Evolutionary conservation across 2,888 invertebrate genomes (phyloP).

Genomic region (Brachylomia viminalis): DNA sequence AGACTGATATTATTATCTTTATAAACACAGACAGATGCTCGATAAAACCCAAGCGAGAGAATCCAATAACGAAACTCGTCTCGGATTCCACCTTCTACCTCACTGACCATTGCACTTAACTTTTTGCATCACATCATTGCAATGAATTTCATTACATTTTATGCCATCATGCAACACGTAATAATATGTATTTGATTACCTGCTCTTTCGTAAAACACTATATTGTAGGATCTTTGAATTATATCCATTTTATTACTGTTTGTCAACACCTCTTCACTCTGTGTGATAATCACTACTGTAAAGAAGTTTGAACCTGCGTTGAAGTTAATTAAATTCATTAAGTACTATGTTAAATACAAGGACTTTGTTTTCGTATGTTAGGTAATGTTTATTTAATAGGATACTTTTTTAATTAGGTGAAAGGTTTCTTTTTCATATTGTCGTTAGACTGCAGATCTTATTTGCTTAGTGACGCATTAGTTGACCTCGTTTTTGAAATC

Average conservation of each 20-base stretch:
- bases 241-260: slow-evolving; percentile 75
- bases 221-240: slow-evolving; percentile 76
- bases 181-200: slow-evolving; percentile 74
- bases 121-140: slow-evolving; percentile 27
- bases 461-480: not conserved
- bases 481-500: not conserved
- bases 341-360: slow-evolving; percentile 17
- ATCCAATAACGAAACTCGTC: not conserved
- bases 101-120: slow-evolving; percentile 31
- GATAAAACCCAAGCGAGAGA: not conserved
- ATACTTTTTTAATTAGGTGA: not conserved
- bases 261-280: slow-evolving; percentile 43
- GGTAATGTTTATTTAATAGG: slow-evolving; percentile 13
- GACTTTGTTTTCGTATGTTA: slow-evolving; percentile 22
- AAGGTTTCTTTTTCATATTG: not conserved
- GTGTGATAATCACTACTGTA: slow-evolving; percentile 19
- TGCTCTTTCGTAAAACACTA: slow-evolving; percentile 84
- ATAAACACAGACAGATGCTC: not conserved
- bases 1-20: not conserved
- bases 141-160: slow-evolving; percentile 16
- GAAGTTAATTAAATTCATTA: slow-evolving; percentile 43
- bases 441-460: not conserved
- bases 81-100: not conserved
- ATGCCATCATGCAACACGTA: slow-evolving; percentile 14
- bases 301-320: slow-evolving; percentile 36